Conservation (phyloP, 2,888 invertebrate genomes). For the Acanthosoma haemorrhoidale region DNA sequence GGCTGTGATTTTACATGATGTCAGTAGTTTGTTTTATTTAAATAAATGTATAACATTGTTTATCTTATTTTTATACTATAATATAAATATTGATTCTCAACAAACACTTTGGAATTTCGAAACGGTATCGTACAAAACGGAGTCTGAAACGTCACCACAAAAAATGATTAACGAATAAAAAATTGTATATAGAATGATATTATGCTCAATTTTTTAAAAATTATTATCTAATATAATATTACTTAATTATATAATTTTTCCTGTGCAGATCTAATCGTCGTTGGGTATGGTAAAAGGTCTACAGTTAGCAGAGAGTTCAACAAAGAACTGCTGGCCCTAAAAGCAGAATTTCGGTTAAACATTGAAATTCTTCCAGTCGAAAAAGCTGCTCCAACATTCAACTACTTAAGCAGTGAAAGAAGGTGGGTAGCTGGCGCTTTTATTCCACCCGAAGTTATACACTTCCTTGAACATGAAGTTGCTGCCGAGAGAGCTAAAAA, state of each 20-base stretch:
- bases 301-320: constrained; percentile 1
- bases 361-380: constrained; percentile 77
- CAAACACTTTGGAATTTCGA: neutral
- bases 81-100: neutral
- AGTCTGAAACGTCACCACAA: too few relatives aligned
- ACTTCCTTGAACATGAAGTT: constrained; percentile 56
- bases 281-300: constrained; percentile 62
- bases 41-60: constrained; percentile 4
- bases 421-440: constrained; percentile 62
- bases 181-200: too few relatives aligned
- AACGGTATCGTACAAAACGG: too few relatives aligned
- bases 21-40: neutral
- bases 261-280: constrained; percentile 48
- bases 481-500: neutral
- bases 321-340: constrained; percentile 17
- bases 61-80: neutral
- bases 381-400: constrained; percentile 83
- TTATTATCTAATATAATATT: too few relatives aligned
- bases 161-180: too few relatives aligned
- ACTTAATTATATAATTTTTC: constrained; percentile 22
- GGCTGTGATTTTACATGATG: neutral
- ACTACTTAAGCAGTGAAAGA: constrained; percentile 81
- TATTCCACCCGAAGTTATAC: constrained; percentile 58
- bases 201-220: too few relatives aligned
- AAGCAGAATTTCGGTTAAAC: constrained; percentile 53